phyloP scores from a whole-genome alignment of 2,113 vertebrate species.

The Antennarius striatus region DNA sequence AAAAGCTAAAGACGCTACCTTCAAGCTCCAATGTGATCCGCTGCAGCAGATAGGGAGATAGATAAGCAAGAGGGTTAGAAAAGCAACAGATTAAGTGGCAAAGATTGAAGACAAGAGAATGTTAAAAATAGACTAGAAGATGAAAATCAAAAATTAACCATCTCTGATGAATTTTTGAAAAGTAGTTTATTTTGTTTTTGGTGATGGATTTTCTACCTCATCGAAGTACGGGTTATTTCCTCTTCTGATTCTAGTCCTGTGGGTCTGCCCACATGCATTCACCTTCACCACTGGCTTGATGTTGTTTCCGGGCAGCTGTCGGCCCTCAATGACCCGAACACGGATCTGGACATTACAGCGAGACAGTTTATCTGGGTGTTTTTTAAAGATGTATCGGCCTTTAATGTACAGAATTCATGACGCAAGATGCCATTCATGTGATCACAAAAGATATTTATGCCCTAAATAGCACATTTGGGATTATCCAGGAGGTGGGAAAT shows the following conservation, averaged over 20 bases:
- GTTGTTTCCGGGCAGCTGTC: constrained; percentile 93
- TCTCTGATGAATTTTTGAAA: too few species aligned
- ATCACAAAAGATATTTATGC: constrained; percentile 9
- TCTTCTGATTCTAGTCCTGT: constrained; percentile 91
- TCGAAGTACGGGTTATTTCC: constrained; percentile 96
- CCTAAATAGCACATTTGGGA: constrained; percentile 2
- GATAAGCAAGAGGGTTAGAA: constrained; percentile 23
- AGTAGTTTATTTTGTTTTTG: neutral
- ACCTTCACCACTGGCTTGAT: constrained; percentile 94
- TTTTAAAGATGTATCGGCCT: neutral
- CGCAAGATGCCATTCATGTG: constrained; percentile 6
- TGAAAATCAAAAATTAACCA: neutral
- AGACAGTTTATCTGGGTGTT: neutral
- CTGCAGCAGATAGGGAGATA: constrained; percentile 19
- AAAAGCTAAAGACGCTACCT: constrained; percentile 2
- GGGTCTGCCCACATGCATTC: constrained; percentile 88
- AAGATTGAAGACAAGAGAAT: constrained; percentile 6
- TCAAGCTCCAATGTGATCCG: constrained; percentile 24
- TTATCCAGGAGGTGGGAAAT: constrained; percentile 19
- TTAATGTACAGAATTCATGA: too few species aligned
- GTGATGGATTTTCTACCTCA: constrained; percentile 79
- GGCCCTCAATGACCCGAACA: constrained; percentile 88
- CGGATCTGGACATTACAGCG: constrained; percentile 81
- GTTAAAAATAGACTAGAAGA: constrained; percentile 7
- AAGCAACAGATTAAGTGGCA: constrained; percentile 17